These are phyloP conservation scores for Apodemia duryi DNA, from an alignment of 2,888 invertebrate species.

Conservation along the genomic window DNA sequence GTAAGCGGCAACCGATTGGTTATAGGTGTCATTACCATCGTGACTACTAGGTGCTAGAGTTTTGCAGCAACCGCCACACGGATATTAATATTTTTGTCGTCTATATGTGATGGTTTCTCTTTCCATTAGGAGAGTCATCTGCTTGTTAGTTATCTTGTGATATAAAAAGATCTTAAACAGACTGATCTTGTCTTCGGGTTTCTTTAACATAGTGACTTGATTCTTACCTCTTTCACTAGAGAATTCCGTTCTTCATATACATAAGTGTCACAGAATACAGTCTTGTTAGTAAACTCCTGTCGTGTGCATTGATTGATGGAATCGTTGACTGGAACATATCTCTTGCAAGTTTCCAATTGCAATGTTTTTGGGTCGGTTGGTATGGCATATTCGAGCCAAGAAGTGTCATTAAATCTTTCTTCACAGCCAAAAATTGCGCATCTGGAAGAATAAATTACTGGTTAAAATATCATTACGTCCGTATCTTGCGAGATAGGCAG, in stretches of 20 bases:
- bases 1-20: no score
- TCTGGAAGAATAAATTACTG: conserved; percentile 38
- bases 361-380: conserved; percentile 44
- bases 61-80: no score
- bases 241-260: conserved; percentile 58
- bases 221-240: conserved; percentile 63
- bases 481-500: no score
- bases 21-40: no score
- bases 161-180: no score
- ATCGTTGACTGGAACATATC: conserved; percentile 44
- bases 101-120: no score
- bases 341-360: conserved; percentile 43
- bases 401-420: conserved; percentile 62
- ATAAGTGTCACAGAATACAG: conserved; percentile 49
- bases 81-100: no score
- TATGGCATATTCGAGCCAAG: conserved; percentile 61
- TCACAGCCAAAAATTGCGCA: conserved; percentile 64
- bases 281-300: conserved; percentile 52
- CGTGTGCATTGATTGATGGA: conserved; percentile 46
- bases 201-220: no score
- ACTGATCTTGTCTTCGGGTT: no score
- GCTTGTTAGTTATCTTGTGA: no score
- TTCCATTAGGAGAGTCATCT: no score
- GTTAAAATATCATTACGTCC: neutral
- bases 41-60: no score